Conservation (phyloP, 2,888 invertebrate species). For the Cerastis leucographa region DNA sequence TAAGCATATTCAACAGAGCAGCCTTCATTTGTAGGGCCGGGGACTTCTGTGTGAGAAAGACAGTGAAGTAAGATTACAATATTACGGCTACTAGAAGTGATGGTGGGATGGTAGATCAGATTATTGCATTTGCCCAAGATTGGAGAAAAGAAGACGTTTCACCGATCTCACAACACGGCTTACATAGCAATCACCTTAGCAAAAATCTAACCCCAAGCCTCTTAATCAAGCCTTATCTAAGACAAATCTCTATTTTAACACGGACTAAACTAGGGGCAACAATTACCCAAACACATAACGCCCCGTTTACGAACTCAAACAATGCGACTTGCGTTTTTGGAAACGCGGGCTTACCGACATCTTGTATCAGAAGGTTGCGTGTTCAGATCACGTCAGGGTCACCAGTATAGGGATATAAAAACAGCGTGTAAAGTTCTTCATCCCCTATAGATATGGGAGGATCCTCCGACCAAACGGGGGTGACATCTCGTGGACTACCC, state of each 20-base stretch:
- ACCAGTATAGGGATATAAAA: no score
- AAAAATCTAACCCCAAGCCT: neutral
- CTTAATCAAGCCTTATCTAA: conserved; percentile 45
- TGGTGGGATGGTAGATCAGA: neutral
- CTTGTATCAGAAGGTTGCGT: no score
- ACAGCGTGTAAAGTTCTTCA: no score
- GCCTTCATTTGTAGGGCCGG: neutral
- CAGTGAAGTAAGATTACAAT: neutral
- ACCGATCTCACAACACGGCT: neutral
- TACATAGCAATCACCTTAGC: neutral
- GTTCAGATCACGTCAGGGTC: no score
- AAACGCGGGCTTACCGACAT: neutral
- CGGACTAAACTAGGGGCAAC: conserved; percentile 16
- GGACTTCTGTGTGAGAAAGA: neutral
- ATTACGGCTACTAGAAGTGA: neutral
- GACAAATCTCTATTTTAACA: conserved; percentile 38
- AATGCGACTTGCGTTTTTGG: neutral
- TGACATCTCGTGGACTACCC: no score
- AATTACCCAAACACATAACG: conserved; percentile 19
- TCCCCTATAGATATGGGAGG: no score
- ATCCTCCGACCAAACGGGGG: no score
- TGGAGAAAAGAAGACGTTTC: neutral
- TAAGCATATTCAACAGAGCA: neutral
- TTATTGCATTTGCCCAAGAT: neutral
- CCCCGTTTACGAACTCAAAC: neutral